phyloP scores from a whole-genome alignment of 2,797 vertebrate species.

The Tragopan temminckii region DNA sequence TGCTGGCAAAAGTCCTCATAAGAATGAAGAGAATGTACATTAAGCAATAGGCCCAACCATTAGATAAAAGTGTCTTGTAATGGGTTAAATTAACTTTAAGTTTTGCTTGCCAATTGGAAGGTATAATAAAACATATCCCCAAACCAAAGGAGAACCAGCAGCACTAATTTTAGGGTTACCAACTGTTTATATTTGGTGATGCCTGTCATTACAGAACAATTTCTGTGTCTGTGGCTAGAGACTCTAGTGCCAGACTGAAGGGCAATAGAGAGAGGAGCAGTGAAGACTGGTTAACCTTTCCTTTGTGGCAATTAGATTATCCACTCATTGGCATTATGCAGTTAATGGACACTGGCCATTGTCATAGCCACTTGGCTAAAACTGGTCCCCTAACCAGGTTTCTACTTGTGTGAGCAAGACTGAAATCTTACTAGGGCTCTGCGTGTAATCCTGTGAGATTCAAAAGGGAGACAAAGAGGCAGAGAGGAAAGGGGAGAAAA shows the following conservation, averaged over 20 bases:
- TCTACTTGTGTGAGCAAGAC: neutral
- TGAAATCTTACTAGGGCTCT: neutral
- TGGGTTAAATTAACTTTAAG: constrained; percentile 54
- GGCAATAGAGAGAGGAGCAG: constrained; percentile 22
- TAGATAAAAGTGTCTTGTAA: constrained; percentile 43
- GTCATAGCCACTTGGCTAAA: neutral
- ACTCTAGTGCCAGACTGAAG: constrained; percentile 37
- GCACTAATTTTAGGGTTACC: constrained; percentile 66
- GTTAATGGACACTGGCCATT: neutral
- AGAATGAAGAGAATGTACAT: neutral
- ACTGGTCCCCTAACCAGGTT: neutral
- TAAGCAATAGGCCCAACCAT: neutral
- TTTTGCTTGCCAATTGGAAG: constrained; percentile 38
- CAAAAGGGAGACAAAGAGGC: neutral
- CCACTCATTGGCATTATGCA: neutral
- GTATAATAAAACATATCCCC: constrained; percentile 48
- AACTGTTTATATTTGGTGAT: constrained; percentile 71
- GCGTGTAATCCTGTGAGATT: neutral
- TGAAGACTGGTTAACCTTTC: constrained; percentile 44
- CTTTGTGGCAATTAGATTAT: constrained; percentile 47
- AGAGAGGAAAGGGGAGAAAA: neutral
- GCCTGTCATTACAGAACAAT: constrained; percentile 71
- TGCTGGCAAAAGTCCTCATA: neutral
- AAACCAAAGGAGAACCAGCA: constrained; percentile 14
- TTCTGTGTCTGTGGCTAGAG: constrained; percentile 68